Conservation (phyloP, 2,888 invertebrate species). For the Plebejus argus region DNA sequence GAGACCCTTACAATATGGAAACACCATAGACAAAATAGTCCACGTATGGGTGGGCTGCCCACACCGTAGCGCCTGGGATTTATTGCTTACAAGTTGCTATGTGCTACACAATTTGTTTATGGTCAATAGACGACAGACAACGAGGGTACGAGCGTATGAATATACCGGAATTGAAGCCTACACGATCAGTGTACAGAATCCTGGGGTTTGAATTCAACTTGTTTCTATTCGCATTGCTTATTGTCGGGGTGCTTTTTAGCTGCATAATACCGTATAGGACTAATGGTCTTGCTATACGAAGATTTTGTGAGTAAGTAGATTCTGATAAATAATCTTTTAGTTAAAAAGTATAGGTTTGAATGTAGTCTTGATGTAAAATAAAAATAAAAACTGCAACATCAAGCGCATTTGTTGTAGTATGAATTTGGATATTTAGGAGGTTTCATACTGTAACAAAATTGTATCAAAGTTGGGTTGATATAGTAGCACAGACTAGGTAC, state of each 20-base stretch:
- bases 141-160: conserved; percentile 24
- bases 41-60: conserved; percentile 40
- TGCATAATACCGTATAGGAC: too few species aligned
- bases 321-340: too few species aligned
- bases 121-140: conserved; percentile 46
- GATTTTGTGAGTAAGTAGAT: too few species aligned
- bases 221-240: neutral
- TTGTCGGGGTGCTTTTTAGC: neutral
- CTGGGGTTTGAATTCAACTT: neutral
- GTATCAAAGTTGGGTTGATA: neutral
- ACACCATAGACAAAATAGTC: conserved; percentile 22
- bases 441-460: neutral
- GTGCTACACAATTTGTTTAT: conserved; percentile 63
- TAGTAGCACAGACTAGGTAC: neutral
- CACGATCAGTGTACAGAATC: neutral
- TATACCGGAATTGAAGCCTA: conserved; percentile 17
- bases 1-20: neutral
- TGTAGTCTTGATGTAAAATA: too few species aligned
- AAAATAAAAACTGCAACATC: too few species aligned
- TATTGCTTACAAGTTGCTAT: conserved; percentile 55
- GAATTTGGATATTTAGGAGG: too few species aligned
- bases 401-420: too few species aligned
- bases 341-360: too few species aligned
- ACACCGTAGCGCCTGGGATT: conserved; percentile 55
- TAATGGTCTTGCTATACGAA: neutral